Evolutionary conservation across 1,140 invertebrate species (phyloP), one percentile per base, ranked within the genome.

Genomic region (Caerostris extrusa): DNA sequence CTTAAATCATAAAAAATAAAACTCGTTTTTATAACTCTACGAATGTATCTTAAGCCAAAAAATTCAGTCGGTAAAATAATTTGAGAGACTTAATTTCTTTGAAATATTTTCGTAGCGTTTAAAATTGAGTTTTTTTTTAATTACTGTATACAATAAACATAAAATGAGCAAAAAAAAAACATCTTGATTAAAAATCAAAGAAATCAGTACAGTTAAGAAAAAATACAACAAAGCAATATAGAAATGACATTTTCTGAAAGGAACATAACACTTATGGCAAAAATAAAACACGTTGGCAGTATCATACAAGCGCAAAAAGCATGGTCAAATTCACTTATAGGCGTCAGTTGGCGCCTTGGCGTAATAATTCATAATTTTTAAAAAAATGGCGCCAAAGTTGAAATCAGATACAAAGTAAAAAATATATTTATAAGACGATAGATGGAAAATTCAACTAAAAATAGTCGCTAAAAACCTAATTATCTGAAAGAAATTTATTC

Each of bases 291-390:
- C 14, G 57, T 57, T 85, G 82, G 82, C 55, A 58, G 82, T 85
- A 85, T 85, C 55, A 58, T 85, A 85, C 82, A 85, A 57, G 82
- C 82, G 34, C 71, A 77, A 77, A n/a, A 77, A 77, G 71, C 71
- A 67, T 67, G 2, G 34, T 67, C 5, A 67, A 67, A 12, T 67
- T 67, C 14, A n/a, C 14, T 17, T 67, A 14, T 67, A 17, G 61
- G 61, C 61, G 61, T 17, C 61, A 17, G 6, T 67, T 67, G 61
- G 61, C 61, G 61, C 14, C 7, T 60, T 60, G 58, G 58, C 58
- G 58, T 60, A 17, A 67, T 67, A 17, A 67, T 17, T 17, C 14
- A 67, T 67, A 67, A 60, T 60, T 10, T n/a, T 34, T 34, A 34
- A 34, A 34, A 34, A 34, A 34, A 34, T 34, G 34, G 34, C 34